Evolutionary conservation across 2,888 invertebrate genomes (phyloP).

Genomic region (Molanna angustata): DNA sequence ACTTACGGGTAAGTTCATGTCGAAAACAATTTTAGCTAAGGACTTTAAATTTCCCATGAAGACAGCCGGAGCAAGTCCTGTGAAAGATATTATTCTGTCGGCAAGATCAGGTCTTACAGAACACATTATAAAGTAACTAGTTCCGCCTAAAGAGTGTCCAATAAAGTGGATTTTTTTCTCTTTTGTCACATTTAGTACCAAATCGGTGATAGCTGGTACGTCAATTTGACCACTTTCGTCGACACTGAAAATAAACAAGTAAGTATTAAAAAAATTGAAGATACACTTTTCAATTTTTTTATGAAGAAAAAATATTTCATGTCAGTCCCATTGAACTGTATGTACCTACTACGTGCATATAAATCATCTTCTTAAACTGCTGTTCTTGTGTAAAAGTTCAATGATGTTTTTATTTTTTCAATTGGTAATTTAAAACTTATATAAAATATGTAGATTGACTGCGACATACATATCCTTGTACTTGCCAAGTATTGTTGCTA

Average conservation of each 20-base stretch:
- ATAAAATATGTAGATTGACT: too few relatives aligned
- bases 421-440: too few relatives aligned
- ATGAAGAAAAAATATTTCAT: too few relatives aligned
- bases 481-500: too few relatives aligned
- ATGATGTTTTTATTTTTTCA: too few relatives aligned
- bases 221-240: slow-evolving; percentile 60
- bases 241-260: slow-evolving; percentile 50
- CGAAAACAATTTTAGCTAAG: slow-evolving; percentile 32
- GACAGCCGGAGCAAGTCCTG: slow-evolving; percentile 55
- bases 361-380: too few relatives aligned
- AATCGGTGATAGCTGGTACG: slow-evolving; percentile 55
- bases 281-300: too few relatives aligned
- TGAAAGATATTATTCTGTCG: slow-evolving; percentile 49
- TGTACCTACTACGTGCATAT: too few relatives aligned
- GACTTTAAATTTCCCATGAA: slow-evolving; percentile 44
- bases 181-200: slow-evolving; percentile 47
- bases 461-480: too few relatives aligned
- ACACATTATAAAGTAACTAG: slow-evolving; percentile 56
- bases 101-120: slow-evolving; percentile 56
- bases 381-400: too few relatives aligned
- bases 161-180: slow-evolving; percentile 48
- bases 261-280: too few relatives aligned
- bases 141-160: slow-evolving; percentile 61
- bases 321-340: too few relatives aligned
- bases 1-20: slow-evolving; percentile 10